A percentile compares a stretch with the other conserved stretches of the same genome.
These are phyloP conservation scores for Gopherus evgoodei DNA, from an alignment of 2,113 vertebrate species.

Conservation along the genomic window DNA sequence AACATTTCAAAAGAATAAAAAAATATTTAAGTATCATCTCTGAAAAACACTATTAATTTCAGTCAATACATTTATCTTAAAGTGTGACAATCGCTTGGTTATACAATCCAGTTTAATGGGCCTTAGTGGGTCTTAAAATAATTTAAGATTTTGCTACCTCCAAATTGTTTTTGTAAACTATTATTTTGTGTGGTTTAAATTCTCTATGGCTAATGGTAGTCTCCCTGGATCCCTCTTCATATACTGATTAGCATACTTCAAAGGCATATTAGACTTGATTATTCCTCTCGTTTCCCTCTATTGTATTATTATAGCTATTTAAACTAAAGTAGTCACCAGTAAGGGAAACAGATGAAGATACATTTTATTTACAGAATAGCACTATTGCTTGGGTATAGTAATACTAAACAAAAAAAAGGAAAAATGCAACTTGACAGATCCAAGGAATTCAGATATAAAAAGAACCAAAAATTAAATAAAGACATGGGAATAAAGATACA, in stretches of 20 bases:
- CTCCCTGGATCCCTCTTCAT: conserved; percentile 3
- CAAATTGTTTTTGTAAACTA: not conserved
- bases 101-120: not conserved
- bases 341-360: not conserved
- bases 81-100: not conserved
- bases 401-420: not conserved
- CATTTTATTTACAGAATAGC: not conserved
- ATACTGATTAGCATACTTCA: not conserved
- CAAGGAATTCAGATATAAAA: not conserved
- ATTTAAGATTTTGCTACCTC: not conserved
- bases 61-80: not conserved
- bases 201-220: conserved; percentile 23
- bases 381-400: not conserved
- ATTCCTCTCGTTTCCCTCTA: not conserved
- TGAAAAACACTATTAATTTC: not conserved
- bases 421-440: conserved; percentile 5
- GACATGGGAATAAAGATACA: not conserved
- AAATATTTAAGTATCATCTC: not conserved
- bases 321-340: not conserved
- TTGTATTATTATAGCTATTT: not conserved
- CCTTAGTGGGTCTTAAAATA: not conserved
- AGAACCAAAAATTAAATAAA: not conserved
- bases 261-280: not conserved
- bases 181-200: not conserved
- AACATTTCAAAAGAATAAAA: not conserved